These are phyloP conservation scores for Hippoglossus hippoglossus DNA, from an alignment of 2,797 vertebrate species.

Conservation along the genomic window DNA sequence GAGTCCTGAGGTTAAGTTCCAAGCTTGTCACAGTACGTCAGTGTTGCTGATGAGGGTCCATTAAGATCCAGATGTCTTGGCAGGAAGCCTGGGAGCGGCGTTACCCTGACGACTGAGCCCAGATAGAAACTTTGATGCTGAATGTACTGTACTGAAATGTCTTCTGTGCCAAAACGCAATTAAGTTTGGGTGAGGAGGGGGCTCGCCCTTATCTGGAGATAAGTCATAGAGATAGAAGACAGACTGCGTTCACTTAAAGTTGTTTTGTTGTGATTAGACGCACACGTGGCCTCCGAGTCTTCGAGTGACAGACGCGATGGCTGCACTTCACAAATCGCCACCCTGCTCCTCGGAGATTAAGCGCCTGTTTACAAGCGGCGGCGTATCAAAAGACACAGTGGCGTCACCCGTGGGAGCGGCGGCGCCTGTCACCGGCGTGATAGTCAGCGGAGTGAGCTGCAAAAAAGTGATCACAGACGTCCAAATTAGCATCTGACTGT, in stretches of 20 bases:
- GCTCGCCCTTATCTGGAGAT: constrained; percentile 28
- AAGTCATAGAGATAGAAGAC: not conserved
- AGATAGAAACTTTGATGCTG: constrained; percentile 37
- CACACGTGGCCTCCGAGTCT: constrained; percentile 29
- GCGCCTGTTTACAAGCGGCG: constrained; percentile 55
- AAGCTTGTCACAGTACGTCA: constrained; percentile 44
- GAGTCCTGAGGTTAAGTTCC: constrained; percentile 45
- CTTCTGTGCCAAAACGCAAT: constrained; percentile 27
- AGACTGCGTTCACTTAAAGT: constrained; percentile 37
- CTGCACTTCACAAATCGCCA: constrained; percentile 52
- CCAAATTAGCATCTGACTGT: constrained; percentile 63
- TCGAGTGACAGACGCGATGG: constrained; percentile 46
- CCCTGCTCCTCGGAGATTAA: constrained; percentile 55
- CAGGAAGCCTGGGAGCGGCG: constrained; percentile 36
- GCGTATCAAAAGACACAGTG: constrained; percentile 45
- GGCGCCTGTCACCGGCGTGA: constrained; percentile 50
- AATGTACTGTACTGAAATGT: constrained; percentile 10
- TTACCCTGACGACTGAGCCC: constrained; percentile 28
- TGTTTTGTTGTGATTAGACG: constrained; percentile 42
- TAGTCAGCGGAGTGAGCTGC: constrained; percentile 42
- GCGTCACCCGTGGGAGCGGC: constrained; percentile 45
- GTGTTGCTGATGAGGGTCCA: constrained; percentile 62
- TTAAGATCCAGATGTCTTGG: constrained; percentile 73
- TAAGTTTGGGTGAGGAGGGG: constrained; percentile 12
- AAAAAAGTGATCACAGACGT: constrained; percentile 64